Evolutionary conservation across 2,888 invertebrate genomes (phyloP).

Genomic region (Eupithecia subumbrata): DNA sequence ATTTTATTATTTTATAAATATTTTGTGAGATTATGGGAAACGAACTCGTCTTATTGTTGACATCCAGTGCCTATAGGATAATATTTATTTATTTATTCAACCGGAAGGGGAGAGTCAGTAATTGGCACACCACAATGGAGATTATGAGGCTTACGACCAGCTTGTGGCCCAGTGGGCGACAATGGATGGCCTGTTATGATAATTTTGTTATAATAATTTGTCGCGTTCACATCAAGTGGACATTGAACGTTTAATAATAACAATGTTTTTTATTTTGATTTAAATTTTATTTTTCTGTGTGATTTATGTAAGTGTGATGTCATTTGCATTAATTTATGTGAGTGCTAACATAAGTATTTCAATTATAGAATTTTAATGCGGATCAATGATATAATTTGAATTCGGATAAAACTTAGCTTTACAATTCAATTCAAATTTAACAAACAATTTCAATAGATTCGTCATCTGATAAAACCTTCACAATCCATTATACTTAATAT

Average conservation of each 20-base stretch:
- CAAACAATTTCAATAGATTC: neutral
- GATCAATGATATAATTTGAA: neutral
- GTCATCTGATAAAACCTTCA: neutral
- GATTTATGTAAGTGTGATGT: neutral
- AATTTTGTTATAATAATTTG: conserved; percentile 77
- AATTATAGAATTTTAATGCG: neutral
- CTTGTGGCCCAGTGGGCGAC: conserved; percentile 78
- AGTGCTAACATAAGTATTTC: neutral
- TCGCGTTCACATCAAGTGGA: conserved; percentile 55
- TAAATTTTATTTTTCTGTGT: conserved; percentile 29
- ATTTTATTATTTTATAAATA: conserved; percentile 32
- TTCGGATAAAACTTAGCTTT: neutral
- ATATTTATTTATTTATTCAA: conserved; percentile 80
- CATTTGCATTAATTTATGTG: neutral
- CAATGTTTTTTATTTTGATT: conserved; percentile 37
- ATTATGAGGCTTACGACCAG: conserved; percentile 77
- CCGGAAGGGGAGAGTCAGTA: conserved; percentile 81
- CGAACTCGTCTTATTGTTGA: conserved; percentile 48
- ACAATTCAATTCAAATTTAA: neutral
- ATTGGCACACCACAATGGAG: conserved; percentile 81
- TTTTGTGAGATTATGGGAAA: conserved; percentile 48
- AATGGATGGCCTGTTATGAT: conserved; percentile 76
- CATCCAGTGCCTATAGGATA: conserved; percentile 59
- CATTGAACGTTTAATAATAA: conserved; percentile 40
- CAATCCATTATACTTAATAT: neutral